These are phyloP conservation scores for Tribolium freemani DNA, from an alignment of 2,888 invertebrate species.

Conservation along the genomic window DNA sequence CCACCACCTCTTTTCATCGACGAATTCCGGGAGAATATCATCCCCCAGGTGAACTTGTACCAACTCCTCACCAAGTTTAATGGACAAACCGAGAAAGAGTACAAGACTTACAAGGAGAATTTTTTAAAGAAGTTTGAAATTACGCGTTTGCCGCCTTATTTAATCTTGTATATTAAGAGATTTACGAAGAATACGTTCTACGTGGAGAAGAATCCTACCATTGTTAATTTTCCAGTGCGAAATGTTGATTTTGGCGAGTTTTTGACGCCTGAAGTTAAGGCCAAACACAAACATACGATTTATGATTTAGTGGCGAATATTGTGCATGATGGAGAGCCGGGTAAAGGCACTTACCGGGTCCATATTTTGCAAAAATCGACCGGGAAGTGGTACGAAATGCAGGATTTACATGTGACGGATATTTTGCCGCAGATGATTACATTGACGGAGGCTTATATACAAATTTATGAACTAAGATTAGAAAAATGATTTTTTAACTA, in stretches of 20 bases:
- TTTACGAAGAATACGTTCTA: conserved; percentile 99
- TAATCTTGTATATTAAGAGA: conserved; percentile 96
- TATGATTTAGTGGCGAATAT: conserved; percentile 99
- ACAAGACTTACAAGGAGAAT: conserved; percentile 99
- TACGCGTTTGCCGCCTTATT: conserved; percentile 91
- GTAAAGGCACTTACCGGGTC: conserved; percentile 93
- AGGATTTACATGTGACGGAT: conserved; percentile 97
- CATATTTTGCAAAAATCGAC: conserved; percentile 93
- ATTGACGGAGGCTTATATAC: conserved; percentile 98
- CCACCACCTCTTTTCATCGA: conserved; percentile 98
- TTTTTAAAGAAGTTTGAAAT: conserved; percentile 97
- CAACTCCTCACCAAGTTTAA: conserved; percentile 96
- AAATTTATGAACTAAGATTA: conserved; percentile 77
- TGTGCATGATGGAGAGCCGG: conserved; percentile 97
- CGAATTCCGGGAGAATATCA: conserved; percentile 98
- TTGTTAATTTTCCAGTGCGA: conserved; percentile 99
- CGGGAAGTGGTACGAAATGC: conserved; percentile 88
- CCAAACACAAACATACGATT: conserved; percentile 83
- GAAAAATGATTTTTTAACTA: conserved; percentile 17
- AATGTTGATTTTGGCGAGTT: conserved; percentile 98
- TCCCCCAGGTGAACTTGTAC: conserved; percentile 97
- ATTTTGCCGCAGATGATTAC: conserved; percentile 99
- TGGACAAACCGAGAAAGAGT: conserved; percentile 95
- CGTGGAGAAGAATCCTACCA: conserved; percentile 99
- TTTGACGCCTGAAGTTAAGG: conserved; percentile 86